Conservation (phyloP, 1,140 invertebrate genomes). For the Proctacanthus coquilletti region DNA sequence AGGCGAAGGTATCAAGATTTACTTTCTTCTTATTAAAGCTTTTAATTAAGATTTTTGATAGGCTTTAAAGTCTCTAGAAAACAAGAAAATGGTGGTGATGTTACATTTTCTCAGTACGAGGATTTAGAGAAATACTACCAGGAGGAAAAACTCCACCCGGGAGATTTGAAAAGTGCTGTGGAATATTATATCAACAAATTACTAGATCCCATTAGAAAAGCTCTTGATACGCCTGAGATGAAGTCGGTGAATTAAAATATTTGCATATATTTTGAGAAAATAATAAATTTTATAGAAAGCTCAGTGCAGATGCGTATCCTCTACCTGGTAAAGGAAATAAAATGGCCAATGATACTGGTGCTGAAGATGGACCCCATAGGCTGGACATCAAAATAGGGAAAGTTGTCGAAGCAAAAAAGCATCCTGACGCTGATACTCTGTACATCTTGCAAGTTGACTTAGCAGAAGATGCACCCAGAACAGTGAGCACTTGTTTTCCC, state of each 20-base stretch:
- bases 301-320: slow-evolving; percentile 68
- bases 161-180: slow-evolving; percentile 76
- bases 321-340: slow-evolving; percentile 40
- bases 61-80: slow-evolving; percentile 41
- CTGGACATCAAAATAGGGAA: slow-evolving; percentile 87
- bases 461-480: slow-evolving; percentile 50
- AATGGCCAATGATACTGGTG: slow-evolving; percentile 16
- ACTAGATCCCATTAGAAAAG: slow-evolving; percentile 77
- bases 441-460: slow-evolving; percentile 90
- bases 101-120: slow-evolving; percentile 54
- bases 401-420: slow-evolving; percentile 76
- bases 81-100: slow-evolving; percentile 57
- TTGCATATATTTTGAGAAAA: background rate
- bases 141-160: slow-evolving; percentile 76
- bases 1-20: slow-evolving; percentile 34
- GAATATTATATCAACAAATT: slow-evolving; percentile 76
- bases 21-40: slow-evolving; percentile 1
- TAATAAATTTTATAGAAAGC: slow-evolving; percentile 23
- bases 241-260: slow-evolving; percentile 32
- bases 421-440: slow-evolving; percentile 88
- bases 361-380: slow-evolving; percentile 49
- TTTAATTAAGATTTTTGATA: too few relatives aligned
- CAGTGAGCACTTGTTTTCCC: too few relatives aligned
- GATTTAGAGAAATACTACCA: slow-evolving; percentile 64
- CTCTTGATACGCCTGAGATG: slow-evolving; percentile 66